A percentile compares a stretch with the other conserved stretches of the same genome.
Evolutionary conservation across 2,113 vertebrate species (phyloP).

Genomic region (Pedetes capensis): DNA sequence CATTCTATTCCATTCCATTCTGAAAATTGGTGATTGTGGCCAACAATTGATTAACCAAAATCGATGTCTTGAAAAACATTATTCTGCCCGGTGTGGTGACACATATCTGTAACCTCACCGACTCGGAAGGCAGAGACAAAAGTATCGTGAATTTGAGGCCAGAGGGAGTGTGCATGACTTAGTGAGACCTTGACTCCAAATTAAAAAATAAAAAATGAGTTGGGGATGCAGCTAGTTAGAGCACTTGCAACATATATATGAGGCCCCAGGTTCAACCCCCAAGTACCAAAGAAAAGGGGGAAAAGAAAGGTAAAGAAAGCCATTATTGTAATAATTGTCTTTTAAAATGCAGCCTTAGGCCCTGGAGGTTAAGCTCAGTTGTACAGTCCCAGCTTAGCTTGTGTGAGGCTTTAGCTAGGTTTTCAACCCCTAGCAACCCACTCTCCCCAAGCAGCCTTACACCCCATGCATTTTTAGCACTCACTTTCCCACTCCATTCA

Average conservation of each 20-base stretch:
- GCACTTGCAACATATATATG: no score
- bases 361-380: not conserved
- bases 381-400: not conserved
- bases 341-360: slow-evolving; percentile 13
- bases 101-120: no score
- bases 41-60: not conserved
- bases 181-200: no score
- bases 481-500: not conserved
- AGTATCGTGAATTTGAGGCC: no score
- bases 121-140: no score
- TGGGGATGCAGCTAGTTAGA: no score
- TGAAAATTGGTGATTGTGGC: not conserved
- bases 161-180: no score
- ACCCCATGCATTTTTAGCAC: not conserved
- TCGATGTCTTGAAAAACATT: slow-evolving; percentile 22
- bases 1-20: not conserved
- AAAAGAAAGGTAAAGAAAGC: no score
- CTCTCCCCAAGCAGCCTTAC: not conserved
- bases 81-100: no score
- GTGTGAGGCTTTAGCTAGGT: not conserved
- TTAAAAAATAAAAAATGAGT: no score
- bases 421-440: not conserved
- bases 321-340: not conserved
- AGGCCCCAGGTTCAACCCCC: no score
- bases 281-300: no score